A percentile compares a stretch with the other conserved stretches of the same genome.
phyloP scores from a whole-genome alignment of 2,113 vertebrate species.

The Megaptera novaeangliae region DNA sequence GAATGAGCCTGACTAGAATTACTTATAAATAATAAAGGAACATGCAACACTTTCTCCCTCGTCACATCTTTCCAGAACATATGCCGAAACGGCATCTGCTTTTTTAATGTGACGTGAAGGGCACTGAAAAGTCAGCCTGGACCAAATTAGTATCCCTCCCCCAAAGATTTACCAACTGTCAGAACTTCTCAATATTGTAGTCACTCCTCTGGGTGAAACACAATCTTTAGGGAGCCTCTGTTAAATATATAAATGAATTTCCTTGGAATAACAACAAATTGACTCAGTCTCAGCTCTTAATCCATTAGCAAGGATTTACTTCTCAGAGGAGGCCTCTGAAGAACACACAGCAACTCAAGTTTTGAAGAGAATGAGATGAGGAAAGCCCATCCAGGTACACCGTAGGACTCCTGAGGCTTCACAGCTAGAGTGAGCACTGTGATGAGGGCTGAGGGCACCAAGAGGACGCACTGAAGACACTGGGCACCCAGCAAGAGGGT shows the following conservation, averaged over 20 bases:
- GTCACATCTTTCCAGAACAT: not conserved
- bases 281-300: slow-evolving; percentile 18
- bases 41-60: not conserved
- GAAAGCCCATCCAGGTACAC: not conserved
- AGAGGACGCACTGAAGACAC: not conserved
- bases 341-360: not conserved
- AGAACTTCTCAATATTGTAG: not conserved
- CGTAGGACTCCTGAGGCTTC: not conserved
- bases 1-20: slow-evolving; percentile 26
- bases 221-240: not conserved
- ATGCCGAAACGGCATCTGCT: not conserved
- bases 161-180: not conserved
- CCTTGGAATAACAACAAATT: not conserved
- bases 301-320: not conserved
- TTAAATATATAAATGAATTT: slow-evolving; percentile 14
- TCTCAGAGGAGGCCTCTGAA: not conserved
- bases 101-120: not conserved
- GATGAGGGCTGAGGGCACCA: not conserved
- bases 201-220: not conserved
- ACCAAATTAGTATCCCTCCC: not conserved
- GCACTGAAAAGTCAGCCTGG: not conserved
- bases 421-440: not conserved
- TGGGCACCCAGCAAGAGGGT: not conserved
- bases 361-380: not conserved
- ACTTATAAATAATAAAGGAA: slow-evolving; percentile 47